These are phyloP conservation scores for Antennarius maculatus DNA, from an alignment of 2,797 vertebrate species.

Conservation along the genomic window DNA sequence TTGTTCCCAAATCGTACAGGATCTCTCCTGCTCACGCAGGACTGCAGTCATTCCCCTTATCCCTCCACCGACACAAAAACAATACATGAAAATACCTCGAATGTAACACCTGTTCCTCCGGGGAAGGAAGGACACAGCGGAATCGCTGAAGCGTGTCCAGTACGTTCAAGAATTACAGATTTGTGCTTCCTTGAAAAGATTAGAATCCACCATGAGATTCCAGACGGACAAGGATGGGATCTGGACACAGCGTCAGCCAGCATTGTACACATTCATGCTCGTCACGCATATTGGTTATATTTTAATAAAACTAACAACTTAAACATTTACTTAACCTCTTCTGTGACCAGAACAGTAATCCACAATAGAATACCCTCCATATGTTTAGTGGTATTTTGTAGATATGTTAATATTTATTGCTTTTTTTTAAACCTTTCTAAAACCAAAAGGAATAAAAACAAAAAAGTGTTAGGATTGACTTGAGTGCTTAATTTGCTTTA, in stretches of 20 bases:
- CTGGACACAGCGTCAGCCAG: neutral
- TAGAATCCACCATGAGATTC: slow-evolving; percentile 31
- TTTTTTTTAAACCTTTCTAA: too few relatives aligned
- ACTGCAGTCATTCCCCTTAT: slow-evolving; percentile 47
- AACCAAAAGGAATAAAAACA: too few relatives aligned
- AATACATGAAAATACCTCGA: slow-evolving; percentile 49
- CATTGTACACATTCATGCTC: slow-evolving; percentile 43
- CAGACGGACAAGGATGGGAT: slow-evolving; percentile 33
- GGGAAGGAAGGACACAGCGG: slow-evolving; percentile 34
- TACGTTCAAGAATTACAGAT: slow-evolving; percentile 29
- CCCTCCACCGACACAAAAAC: slow-evolving; percentile 49
- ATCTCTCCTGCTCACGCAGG: slow-evolving; percentile 43
- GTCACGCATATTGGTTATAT: slow-evolving; percentile 19
- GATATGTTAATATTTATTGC: too few relatives aligned
- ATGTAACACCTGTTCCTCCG: slow-evolving; percentile 38
- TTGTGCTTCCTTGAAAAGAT: slow-evolving; percentile 31
- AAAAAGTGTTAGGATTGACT: too few relatives aligned
- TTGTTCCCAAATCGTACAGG: slow-evolving; percentile 37
- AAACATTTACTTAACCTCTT: neutral
- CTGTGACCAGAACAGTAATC: too few relatives aligned
- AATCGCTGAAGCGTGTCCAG: slow-evolving; percentile 31
- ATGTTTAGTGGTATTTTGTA: neutral
- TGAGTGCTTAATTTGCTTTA: slow-evolving; percentile 2
- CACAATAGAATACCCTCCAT: slow-evolving; percentile 1
- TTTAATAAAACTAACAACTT: too few relatives aligned